phyloP scores from a whole-genome alignment of 2,888 invertebrate genomes.

The Hyposoter dolosus region DNA sequence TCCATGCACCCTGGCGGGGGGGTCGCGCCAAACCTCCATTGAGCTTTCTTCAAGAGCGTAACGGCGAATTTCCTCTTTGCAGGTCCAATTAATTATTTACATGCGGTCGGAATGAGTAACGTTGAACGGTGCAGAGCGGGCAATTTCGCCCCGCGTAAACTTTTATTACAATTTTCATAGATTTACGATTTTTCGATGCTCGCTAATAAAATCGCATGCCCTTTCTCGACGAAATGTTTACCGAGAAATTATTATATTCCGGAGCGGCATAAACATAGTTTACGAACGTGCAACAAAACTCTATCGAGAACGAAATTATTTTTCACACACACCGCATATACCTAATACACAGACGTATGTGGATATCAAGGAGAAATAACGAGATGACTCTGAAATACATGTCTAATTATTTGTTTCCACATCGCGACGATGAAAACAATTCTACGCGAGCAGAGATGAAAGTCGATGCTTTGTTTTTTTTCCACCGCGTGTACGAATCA shows the following conservation, averaged over 20 bases:
- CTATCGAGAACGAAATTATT: slow-evolving; percentile 14
- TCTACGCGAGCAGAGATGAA: slow-evolving; percentile 41
- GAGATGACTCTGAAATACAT: slow-evolving; percentile 30
- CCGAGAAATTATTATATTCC: slow-evolving; percentile 19
- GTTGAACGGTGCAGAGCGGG: no score
- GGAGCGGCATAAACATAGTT: slow-evolving; percentile 1
- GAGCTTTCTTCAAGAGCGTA: slow-evolving; percentile 55
- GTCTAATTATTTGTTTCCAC: slow-evolving; percentile 52
- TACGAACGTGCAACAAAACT: neutral
- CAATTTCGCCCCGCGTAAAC: no score
- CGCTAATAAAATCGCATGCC: slow-evolving; percentile 9
- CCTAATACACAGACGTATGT: neutral
- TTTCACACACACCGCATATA: no score
- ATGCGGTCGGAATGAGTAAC: no score
- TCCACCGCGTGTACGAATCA: neutral
- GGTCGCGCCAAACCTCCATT: slow-evolving; percentile 57
- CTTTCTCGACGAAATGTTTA: neutral
- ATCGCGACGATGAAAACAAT: slow-evolving; percentile 38
- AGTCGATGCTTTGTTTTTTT: slow-evolving; percentile 37
- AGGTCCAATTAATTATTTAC: no score
- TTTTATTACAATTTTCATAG: slow-evolving; percentile 14
- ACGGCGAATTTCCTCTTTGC: neutral
- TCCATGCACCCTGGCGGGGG: slow-evolving; percentile 65
- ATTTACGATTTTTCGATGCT: slow-evolving; percentile 27
- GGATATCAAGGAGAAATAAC: slow-evolving; percentile 16